A percentile compares a stretch with the other conserved stretches of the same genome.
Evolutionary conservation across 2,797 vertebrate species (phyloP).

Genomic region (Chelonia mydas): DNA sequence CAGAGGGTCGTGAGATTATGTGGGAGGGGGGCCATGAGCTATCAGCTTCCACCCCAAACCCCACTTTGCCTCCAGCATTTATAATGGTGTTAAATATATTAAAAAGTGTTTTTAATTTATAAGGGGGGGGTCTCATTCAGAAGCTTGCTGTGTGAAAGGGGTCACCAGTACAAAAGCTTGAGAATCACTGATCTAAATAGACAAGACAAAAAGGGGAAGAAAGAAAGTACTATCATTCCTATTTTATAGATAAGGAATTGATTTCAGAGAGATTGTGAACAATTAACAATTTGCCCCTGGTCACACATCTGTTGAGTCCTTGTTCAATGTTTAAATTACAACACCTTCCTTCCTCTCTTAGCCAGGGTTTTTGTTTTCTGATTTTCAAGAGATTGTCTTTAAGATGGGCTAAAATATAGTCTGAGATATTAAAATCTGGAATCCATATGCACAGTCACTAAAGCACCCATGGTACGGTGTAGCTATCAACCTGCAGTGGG

Average conservation of each 20-base stretch:
- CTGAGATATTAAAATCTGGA: not conserved
- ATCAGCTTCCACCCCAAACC: no score
- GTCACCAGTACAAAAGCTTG: no score
- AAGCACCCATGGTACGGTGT: not conserved
- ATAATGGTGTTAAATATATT: no score
- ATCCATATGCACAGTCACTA: conserved; percentile 37
- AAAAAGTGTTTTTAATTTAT: no score
- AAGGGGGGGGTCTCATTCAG: no score
- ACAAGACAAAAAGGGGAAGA: not conserved
- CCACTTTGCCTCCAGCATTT: no score
- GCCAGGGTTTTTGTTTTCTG: not conserved
- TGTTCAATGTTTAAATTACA: not conserved
- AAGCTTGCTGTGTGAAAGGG: no score
- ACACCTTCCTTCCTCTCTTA: not conserved
- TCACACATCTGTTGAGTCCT: not conserved
- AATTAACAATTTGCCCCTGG: not conserved
- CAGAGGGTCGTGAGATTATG: no score
- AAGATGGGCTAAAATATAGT: conserved; percentile 33
- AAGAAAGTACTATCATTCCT: not conserved
- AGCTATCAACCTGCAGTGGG: not conserved
- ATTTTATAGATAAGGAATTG: not conserved
- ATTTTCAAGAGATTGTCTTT: conserved; percentile 31
- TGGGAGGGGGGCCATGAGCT: no score
- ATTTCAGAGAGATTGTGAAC: not conserved
- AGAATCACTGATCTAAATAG: not conserved